phyloP scores from a whole-genome alignment of 2,113 vertebrate genomes.

The Herpetotheres cachinnans region DNA sequence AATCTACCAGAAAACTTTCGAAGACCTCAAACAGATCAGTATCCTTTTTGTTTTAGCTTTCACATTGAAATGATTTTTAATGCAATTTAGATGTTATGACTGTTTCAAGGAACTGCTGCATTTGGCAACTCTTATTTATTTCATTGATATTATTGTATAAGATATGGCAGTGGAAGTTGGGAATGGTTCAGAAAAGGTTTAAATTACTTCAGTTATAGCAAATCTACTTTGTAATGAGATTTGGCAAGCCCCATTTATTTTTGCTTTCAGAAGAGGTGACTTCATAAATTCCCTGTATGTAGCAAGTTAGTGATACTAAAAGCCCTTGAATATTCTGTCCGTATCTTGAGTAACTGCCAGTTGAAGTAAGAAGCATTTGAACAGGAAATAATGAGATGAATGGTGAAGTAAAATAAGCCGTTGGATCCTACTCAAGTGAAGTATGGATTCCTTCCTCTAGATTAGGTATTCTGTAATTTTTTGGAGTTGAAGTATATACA shows the following conservation, averaged over 20 bases:
- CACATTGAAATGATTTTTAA: background rate
- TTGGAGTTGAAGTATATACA: background rate
- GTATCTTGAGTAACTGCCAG: slow-evolving; percentile 2
- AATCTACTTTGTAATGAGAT: background rate
- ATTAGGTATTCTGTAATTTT: background rate
- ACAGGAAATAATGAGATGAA: slow-evolving; percentile 11
- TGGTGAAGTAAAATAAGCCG: background rate
- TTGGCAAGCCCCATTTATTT: slow-evolving; percentile 37
- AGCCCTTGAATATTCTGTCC: background rate
- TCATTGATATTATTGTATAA: background rate
- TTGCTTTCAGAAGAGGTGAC: background rate
- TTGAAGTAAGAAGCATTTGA: background rate
- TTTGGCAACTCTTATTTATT: slow-evolving; percentile 13
- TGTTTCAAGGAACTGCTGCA: background rate
- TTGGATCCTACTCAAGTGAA: background rate
- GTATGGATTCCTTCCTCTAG: background rate
- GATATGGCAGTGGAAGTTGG: background rate
- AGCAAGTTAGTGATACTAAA: background rate
- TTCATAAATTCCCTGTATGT: background rate
- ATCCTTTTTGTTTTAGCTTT: slow-evolving; percentile 80
- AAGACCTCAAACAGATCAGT: slow-evolving; percentile 98
- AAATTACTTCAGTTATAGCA: slow-evolving; percentile 6
- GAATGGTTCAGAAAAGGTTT: background rate
- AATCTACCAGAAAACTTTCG: slow-evolving; percentile 95
- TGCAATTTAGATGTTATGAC: background rate